Evolutionary conservation across 2,888 invertebrate genomes (phyloP).

Genomic region (Sympetrum striolatum): DNA sequence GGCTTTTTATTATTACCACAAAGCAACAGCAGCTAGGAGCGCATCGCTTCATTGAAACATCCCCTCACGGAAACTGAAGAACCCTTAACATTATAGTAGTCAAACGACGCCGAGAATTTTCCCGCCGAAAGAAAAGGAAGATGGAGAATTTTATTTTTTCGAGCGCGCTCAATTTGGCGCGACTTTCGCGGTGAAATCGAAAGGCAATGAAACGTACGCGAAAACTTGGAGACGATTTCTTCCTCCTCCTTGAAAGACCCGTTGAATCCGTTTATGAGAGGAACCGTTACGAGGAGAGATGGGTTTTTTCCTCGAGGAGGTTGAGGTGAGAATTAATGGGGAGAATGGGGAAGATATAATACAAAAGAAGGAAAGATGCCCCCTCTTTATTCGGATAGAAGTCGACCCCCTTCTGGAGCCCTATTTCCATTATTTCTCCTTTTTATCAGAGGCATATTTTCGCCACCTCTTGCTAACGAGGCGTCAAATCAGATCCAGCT

Average conservation of each 20-base stretch:
- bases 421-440: slow-evolving; percentile 39
- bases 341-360: neutral
- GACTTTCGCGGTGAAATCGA: neutral
- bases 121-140: neutral
- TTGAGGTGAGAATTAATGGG: neutral
- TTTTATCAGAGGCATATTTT: slow-evolving; percentile 5
- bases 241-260: slow-evolving; percentile 7
- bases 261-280: slow-evolving; percentile 36
- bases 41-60: neutral
- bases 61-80: neutral
- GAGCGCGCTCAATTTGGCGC: neutral
- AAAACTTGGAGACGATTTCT: slow-evolving; percentile 25
- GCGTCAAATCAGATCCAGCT: slow-evolving; percentile 36
- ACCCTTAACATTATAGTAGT: neutral
- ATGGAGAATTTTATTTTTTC: neutral
- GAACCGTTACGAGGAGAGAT: neutral
- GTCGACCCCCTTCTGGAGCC: neutral
- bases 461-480: neutral
- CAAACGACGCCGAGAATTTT: neutral
- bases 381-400: neutral
- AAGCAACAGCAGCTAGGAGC: neutral
- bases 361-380: neutral
- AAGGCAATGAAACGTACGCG: slow-evolving; percentile 12
- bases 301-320: neutral
- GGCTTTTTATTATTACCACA: neutral